Base-by-base conservation (phyloP, 2,113 vertebrate species). In the Hypanus sabinus region DNA sequence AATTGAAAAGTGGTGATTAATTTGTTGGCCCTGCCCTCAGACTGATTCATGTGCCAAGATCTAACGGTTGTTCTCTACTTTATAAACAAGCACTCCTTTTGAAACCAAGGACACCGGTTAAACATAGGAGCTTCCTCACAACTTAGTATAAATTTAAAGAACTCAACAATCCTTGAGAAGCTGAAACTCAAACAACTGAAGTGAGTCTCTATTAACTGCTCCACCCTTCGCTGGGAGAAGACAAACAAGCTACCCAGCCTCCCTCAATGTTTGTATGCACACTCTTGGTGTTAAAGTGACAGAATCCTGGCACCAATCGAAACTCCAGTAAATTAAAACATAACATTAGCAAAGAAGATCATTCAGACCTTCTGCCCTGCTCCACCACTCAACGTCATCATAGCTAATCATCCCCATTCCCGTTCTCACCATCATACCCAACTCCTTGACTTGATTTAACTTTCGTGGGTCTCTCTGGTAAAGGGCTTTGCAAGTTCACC, bases 71-170 rank as follows among this genome's bases (percentile, higher is more conserved):
- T 87, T 57, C 46, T 24, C 33, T 20, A 70, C 2, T 62, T 85
- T 91, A 91, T 22, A 91, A 91, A 70, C 33, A 70, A 70, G 88
- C 62, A 91, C 88, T 91, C 90, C 90, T 71, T 92, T 65, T 36
- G 36, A 92, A 92, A 92, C 33, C 0, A 71, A 38, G 30, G 3
- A 55, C 12, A 87, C 62, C 7, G 71, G 30, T 2, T 3, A 24
- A 46, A 24, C 33, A 87, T 3, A 6, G 20, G 79, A 83, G 46
- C 77, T 80, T 36, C 33, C 83, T 88, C 22, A 8, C 88, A 68
- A 91, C 24, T 27, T 62, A 88, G 46, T 38, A 85, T 38, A 79
- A 81, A 46, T 38, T 38, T 46, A 46, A 46, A 73, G 22, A 73
- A 20, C 5, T 24, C 16, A 5, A 16, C 22, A 24, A 22, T 73